A percentile compares a stretch with the other conserved stretches of the same genome.
phyloP scores from a whole-genome alignment of 1,140 invertebrate species.

The Cheumatopsyche charites region DNA sequence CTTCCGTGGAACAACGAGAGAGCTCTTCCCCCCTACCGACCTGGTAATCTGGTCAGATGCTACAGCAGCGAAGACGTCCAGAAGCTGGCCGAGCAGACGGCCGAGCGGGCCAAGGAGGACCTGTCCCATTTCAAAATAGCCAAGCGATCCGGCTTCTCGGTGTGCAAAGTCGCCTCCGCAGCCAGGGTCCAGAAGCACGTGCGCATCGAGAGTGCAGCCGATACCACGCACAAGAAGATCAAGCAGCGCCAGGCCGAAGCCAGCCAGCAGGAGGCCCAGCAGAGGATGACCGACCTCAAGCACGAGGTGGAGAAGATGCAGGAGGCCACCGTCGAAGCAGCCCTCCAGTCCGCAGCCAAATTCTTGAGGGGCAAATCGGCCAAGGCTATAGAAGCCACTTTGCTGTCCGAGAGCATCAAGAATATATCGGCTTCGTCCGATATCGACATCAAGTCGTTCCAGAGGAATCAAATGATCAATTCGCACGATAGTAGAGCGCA shows the following conservation, averaged over 20 bases:
- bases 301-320: slow-evolving; percentile 62
- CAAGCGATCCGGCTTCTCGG: slow-evolving; percentile 71
- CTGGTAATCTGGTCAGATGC: slow-evolving; percentile 62
- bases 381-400: slow-evolving; percentile 70
- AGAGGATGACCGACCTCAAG: slow-evolving; percentile 57
- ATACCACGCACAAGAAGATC: slow-evolving; percentile 60
- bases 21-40: slow-evolving; percentile 65
- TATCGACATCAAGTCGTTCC: slow-evolving; percentile 54
- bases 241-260: slow-evolving; percentile 54
- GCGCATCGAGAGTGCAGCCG: slow-evolving; percentile 62
- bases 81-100: slow-evolving; percentile 66
- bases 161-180: slow-evolving; percentile 69
- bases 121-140: slow-evolving; percentile 66
- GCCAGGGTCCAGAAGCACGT: slow-evolving; percentile 70
- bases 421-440: slow-evolving; percentile 60
- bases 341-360: slow-evolving; percentile 60
- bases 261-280: slow-evolving; percentile 57
- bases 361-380: slow-evolving; percentile 74
- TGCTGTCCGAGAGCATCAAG: slow-evolving; percentile 65
- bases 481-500: slow-evolving; percentile 54
- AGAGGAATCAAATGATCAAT: slow-evolving; percentile 52
- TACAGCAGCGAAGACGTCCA: slow-evolving; percentile 70
- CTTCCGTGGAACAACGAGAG: slow-evolving; percentile 77
- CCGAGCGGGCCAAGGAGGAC: slow-evolving; percentile 70
- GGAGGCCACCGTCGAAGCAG: slow-evolving; percentile 54